Percentiles rank a stretch among this genome's conserved stretches.
phyloP scores from a whole-genome alignment of 2,797 vertebrate genomes.

The Varecia variegata region DNA sequence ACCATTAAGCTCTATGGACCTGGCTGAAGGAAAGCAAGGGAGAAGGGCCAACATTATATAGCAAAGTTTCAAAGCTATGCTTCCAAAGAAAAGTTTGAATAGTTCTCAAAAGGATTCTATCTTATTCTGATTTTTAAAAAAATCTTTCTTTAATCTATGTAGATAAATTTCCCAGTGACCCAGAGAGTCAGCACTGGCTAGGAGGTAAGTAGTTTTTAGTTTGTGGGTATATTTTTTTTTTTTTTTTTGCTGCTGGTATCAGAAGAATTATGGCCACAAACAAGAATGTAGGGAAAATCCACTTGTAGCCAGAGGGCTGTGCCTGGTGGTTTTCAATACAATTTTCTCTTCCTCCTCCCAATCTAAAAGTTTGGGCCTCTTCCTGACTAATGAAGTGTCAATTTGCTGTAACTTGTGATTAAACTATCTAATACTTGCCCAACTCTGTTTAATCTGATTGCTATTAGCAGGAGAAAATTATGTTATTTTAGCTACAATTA shows the following conservation, averaged over 20 bases:
- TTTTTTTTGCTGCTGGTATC: background rate
- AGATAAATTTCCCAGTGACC: background rate
- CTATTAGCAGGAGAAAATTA: slow-evolving; percentile 54
- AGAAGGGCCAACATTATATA: background rate
- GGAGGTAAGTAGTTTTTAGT: background rate
- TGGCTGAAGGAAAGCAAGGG: rapidly evolving
- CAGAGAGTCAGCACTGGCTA: background rate
- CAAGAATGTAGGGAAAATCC: background rate
- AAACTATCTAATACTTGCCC: slow-evolving; percentile 15
- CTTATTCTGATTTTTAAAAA: background rate
- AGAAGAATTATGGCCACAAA: background rate
- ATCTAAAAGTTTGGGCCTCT: background rate
- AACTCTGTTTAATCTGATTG: slow-evolving; percentile 35
- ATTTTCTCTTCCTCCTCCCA: background rate
- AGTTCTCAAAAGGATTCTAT: background rate
- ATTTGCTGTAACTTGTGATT: slow-evolving; percentile 56
- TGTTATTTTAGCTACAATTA: slow-evolving; percentile 54
- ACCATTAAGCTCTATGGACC: background rate
- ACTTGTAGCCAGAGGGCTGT: background rate
- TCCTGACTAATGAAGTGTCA: slow-evolving; percentile 55
- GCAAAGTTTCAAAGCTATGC: background rate
- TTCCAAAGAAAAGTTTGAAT: slow-evolving; percentile 7
- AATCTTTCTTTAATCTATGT: background rate
- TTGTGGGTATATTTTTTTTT: background rate
- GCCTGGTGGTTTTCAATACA: background rate